phyloP scores from a whole-genome alignment of 2,888 invertebrate genomes.

The Nomada fucata region DNA sequence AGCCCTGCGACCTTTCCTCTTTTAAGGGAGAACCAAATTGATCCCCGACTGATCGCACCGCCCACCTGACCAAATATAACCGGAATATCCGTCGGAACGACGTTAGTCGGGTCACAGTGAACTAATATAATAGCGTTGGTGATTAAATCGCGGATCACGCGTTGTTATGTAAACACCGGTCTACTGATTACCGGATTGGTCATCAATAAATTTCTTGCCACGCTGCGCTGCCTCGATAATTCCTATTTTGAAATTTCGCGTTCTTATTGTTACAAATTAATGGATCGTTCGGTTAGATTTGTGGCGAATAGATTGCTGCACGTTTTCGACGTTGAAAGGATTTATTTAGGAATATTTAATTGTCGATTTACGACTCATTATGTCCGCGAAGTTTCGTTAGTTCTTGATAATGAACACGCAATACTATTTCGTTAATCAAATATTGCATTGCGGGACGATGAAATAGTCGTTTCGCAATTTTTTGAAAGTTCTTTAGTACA shows the following conservation, averaged over 20 bases:
- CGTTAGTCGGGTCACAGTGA: slow-evolving; percentile 28
- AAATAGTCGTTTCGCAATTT: too few relatives aligned
- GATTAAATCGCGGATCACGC: slow-evolving; percentile 72
- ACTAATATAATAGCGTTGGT: slow-evolving; percentile 59
- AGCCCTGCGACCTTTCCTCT: too few relatives aligned
- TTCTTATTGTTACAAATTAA: slow-evolving; percentile 7
- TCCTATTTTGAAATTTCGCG: slow-evolving; percentile 20
- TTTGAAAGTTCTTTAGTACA: too few relatives aligned
- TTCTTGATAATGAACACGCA: too few relatives aligned
- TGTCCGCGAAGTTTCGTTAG: too few relatives aligned
- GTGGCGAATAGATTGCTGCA: too few relatives aligned
- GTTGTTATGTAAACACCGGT: slow-evolving; percentile 61
- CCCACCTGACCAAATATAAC: slow-evolving; percentile 50
- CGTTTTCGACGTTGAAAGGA: too few relatives aligned
- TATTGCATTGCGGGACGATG: too few relatives aligned
- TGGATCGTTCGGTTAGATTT: too few relatives aligned
- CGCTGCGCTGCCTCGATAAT: slow-evolving; percentile 24
- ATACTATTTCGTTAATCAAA: too few relatives aligned
- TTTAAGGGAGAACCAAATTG: background rate
- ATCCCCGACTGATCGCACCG: background rate
- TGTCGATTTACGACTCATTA: background rate
- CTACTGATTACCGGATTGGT: slow-evolving; percentile 66
- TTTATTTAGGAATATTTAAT: background rate
- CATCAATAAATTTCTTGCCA: slow-evolving; percentile 73
- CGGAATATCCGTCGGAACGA: background rate